These are phyloP conservation scores for Merops nubicus DNA, from an alignment of 2,113 vertebrate species.

Conservation along the genomic window DNA sequence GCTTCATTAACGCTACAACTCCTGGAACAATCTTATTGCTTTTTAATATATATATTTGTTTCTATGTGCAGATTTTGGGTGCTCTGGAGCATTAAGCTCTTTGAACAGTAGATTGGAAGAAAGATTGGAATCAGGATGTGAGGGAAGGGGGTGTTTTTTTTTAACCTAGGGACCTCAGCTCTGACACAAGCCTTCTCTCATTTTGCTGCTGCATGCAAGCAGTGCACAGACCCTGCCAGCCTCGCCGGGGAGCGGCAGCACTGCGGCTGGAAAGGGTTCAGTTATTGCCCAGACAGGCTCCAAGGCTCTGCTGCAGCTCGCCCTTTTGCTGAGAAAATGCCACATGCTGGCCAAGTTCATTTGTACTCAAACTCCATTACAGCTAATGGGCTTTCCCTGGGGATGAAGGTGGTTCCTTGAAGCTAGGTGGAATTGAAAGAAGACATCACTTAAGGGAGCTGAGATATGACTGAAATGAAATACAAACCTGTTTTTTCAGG, in stretches of 20 bases:
- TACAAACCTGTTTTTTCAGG: neutral
- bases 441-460: neutral
- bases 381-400: conserved; percentile 19
- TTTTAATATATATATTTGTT: neutral
- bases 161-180: neutral
- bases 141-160: neutral
- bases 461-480: neutral
- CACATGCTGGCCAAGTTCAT: conserved; percentile 27
- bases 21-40: neutral
- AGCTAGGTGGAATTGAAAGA: conserved; percentile 6
- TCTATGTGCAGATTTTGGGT: neutral
- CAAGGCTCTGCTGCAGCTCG: neutral
- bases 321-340: conserved; percentile 19
- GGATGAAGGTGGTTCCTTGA: neutral
- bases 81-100: neutral
- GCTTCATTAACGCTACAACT: neutral
- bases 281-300: neutral
- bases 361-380: conserved; percentile 7
- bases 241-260: rapidly evolving
- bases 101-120: neutral
- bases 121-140: neutral
- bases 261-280: neutral
- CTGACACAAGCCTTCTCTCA: neutral
- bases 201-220: neutral
- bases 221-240: neutral